Base-by-base conservation (phyloP, 2,888 invertebrate genomes). In the Agrochola macilenta region DNA sequence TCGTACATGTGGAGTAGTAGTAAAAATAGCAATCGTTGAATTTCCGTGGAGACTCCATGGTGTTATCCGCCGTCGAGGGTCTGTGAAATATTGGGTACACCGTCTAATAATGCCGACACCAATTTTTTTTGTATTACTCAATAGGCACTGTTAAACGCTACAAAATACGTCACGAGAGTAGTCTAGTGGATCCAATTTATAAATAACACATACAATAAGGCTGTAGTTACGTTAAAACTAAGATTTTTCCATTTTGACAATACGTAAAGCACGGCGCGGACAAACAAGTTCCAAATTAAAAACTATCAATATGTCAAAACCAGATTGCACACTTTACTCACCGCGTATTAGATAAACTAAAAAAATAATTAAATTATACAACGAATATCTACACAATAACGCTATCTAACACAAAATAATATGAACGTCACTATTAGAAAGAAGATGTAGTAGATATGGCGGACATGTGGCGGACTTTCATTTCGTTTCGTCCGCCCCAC, bases 21-120 rank as follows among this genome's bases (percentile, higher is more conserved):
- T 98, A 99, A 97, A 98, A 99, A 95, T 98, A 98, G 95, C 98
- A 99, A 95, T 98, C 98, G 95, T 98, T 98, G 94, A 98, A 98
- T 96, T 98, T 98, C 91, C 97, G 97, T 89, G 97, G 97, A 89
- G 97, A 97, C 95, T 98, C 98, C 97, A 98, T 97, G 92, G 93
- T 94, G 93, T 91, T 89, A 89, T 92, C 91, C 90, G 91, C 93
- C 92, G 90, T 92, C 94, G 93, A 93, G 93, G 93, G 92, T 93
- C 95, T 96, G 94, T 90, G 90, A 93, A 95, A 92, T 90, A 92
- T 86, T 88, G 91, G 79, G 86, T 88, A 89, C 88, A 91, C 90
- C 78, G 88, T 89, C 86, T 83, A 81, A 83, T 83, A 88, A 86
- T 88, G 90, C 92, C 89, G 90, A 92, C 88, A 90, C 86, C 86